phyloP scores from a whole-genome alignment of 2,113 vertebrate genomes.

The Nibea albiflora region DNA sequence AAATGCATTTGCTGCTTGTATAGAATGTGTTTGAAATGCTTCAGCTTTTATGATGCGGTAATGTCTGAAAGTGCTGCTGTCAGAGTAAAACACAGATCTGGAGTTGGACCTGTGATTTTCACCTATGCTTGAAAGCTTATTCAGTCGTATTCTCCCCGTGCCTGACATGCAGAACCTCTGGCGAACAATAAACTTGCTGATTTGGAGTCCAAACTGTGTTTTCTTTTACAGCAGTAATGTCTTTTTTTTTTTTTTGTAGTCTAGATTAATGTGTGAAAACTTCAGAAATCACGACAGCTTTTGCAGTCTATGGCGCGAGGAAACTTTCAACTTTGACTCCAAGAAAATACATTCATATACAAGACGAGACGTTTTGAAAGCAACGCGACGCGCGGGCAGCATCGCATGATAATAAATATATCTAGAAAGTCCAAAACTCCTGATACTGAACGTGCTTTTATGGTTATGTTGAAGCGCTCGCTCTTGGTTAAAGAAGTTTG shows the following conservation, averaged over 20 bases:
- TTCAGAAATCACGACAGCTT: not conserved
- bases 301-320: no score
- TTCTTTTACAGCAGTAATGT: not conserved
- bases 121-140: not conserved
- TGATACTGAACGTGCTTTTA: no score
- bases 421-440: no score
- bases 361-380: no score
- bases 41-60: not conserved
- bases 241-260: not conserved
- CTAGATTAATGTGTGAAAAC: no score
- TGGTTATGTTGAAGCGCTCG: no score
- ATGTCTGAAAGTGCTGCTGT: constrained; percentile 1
- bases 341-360: no score
- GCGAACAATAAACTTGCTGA: not conserved
- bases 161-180: not conserved
- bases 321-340: no score
- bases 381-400: no score
- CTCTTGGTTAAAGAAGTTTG: no score
- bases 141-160: not conserved
- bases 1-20: not conserved
- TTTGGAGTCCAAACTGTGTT: not conserved
- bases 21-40: constrained; percentile 9
- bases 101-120: not conserved
- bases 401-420: no score
- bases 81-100: not conserved